Evolutionary conservation across 2,888 invertebrate species (phyloP).

Genomic region (Drosophila cyrtoloma): DNA sequence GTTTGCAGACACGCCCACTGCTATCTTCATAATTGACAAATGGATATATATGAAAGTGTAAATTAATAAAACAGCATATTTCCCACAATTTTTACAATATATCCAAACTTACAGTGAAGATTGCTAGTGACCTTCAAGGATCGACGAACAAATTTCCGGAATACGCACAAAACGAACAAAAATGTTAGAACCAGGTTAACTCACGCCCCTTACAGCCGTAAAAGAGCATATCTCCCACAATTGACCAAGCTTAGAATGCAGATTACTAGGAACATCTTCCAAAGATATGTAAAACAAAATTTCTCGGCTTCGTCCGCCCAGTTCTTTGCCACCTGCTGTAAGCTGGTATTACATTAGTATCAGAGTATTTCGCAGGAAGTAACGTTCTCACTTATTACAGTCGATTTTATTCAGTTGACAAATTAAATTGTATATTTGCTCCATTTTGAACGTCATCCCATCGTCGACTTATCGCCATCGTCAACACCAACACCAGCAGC

Average conservation of each 20-base stretch:
- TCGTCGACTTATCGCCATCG: constrained; percentile 17
- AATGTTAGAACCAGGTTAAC: too few relatives aligned
- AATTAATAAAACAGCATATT: too few relatives aligned
- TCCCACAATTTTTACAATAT: too few relatives aligned
- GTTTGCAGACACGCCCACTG: too few relatives aligned
- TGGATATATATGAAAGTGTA: too few relatives aligned
- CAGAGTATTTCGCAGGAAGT: background rate
- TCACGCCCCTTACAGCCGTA: too few relatives aligned
- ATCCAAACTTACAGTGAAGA: too few relatives aligned
- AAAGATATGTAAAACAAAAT: background rate
- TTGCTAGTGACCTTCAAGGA: too few relatives aligned
- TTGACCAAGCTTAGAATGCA: background rate
- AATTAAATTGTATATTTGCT: background rate
- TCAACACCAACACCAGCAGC: background rate
- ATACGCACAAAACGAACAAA: too few relatives aligned
- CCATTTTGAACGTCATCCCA: constrained; percentile 43
- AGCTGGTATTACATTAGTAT: background rate
- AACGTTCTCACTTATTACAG: background rate
- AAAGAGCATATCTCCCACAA: too few relatives aligned
- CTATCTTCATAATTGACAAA: too few relatives aligned
- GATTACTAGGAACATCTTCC: background rate
- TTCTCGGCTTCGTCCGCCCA: background rate
- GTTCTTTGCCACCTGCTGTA: background rate
- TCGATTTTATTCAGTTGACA: background rate
- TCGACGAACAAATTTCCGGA: too few relatives aligned